phyloP scores from a whole-genome alignment of 2,888 invertebrate species.

The Junonia oenone region DNA sequence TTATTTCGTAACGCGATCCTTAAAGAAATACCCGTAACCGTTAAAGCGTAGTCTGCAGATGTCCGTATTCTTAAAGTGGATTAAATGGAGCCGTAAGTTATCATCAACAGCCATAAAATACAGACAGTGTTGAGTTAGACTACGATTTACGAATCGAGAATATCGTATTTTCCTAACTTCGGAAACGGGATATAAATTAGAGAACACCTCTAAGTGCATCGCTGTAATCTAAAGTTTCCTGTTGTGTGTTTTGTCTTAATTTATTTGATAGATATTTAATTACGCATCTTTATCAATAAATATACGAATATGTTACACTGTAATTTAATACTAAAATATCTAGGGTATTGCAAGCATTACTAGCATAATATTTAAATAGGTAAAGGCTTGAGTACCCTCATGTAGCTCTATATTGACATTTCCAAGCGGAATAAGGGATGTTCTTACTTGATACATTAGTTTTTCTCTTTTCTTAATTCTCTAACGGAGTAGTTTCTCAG shows the following conservation, averaged over 20 bases:
- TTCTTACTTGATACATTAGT: slow-evolving; percentile 18
- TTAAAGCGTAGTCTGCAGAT: slow-evolving; percentile 29
- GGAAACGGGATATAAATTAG: slow-evolving; percentile 29
- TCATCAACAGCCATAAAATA: slow-evolving; percentile 39
- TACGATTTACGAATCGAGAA: slow-evolving; percentile 35
- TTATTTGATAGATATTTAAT: slow-evolving; percentile 6
- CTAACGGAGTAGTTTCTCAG: slow-evolving; percentile 28
- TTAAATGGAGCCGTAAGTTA: slow-evolving; percentile 39
- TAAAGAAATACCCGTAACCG: slow-evolving; percentile 23
- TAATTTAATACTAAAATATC: background rate
- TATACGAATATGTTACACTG: background rate
- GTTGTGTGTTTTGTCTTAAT: slow-evolving; percentile 2
- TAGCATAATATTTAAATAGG: too few relatives aligned
- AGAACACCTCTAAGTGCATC: slow-evolving; percentile 29
- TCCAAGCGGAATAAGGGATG: slow-evolving; percentile 4
- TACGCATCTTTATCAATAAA: background rate
- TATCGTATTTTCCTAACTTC: slow-evolving; percentile 29
- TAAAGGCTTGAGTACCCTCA: too few relatives aligned
- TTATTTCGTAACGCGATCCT: slow-evolving; percentile 18
- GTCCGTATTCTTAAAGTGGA: slow-evolving; percentile 35
- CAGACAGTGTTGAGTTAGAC: slow-evolving; percentile 37
- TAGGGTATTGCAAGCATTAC: background rate
- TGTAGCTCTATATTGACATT: too few relatives aligned
- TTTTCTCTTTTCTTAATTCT: slow-evolving; percentile 27
- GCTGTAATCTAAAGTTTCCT: slow-evolving; percentile 27